A percentile compares a stretch with the other conserved stretches of the same genome.
Evolutionary conservation across 2,888 invertebrate species (phyloP).

Genomic region (Amiota communis): DNA sequence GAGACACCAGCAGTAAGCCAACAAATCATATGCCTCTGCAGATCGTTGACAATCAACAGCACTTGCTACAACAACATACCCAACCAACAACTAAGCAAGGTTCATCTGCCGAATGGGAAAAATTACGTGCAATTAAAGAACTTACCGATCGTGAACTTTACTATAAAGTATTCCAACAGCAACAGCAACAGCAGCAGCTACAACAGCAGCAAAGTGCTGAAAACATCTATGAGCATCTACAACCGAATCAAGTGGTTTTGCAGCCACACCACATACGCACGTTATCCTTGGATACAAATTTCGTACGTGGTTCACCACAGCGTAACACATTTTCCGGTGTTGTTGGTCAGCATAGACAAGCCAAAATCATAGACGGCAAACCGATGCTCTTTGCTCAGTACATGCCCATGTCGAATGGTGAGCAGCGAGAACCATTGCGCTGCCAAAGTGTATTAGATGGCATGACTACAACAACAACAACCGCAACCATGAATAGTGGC

Average conservation of each 20-base stretch:
- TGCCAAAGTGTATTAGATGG: slow-evolving; percentile 71
- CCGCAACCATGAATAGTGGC: slow-evolving; percentile 27
- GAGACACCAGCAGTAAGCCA: slow-evolving; percentile 26
- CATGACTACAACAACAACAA: slow-evolving; percentile 45
- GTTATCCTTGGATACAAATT: slow-evolving; percentile 47
- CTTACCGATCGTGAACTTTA: slow-evolving; percentile 70
- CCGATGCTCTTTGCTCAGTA: not conserved
- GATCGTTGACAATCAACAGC: not conserved
- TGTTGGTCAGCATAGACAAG: slow-evolving; percentile 60
- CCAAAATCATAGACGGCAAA: slow-evolving; percentile 61
- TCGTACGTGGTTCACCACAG: slow-evolving; percentile 67
- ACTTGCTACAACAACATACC: slow-evolving; percentile 34
- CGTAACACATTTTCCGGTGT: slow-evolving; percentile 70
- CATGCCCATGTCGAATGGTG: not conserved
- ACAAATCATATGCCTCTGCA: not conserved
- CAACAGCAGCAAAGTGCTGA: slow-evolving; percentile 49
- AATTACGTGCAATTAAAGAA: slow-evolving; percentile 70
- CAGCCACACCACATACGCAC: slow-evolving; percentile 31
- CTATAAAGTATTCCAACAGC: slow-evolving; percentile 65
- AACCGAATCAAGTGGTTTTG: slow-evolving; percentile 41
- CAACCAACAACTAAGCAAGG: slow-evolving; percentile 46
- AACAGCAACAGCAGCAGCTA: slow-evolving; percentile 47
- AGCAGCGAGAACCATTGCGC: slow-evolving; percentile 54
- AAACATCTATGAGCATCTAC: slow-evolving; percentile 68
- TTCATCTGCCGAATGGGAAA: slow-evolving; percentile 66